These are phyloP conservation scores for Hirundichthys speculiger DNA, from an alignment of 2,113 vertebrate genomes.

Conservation along the genomic window DNA sequence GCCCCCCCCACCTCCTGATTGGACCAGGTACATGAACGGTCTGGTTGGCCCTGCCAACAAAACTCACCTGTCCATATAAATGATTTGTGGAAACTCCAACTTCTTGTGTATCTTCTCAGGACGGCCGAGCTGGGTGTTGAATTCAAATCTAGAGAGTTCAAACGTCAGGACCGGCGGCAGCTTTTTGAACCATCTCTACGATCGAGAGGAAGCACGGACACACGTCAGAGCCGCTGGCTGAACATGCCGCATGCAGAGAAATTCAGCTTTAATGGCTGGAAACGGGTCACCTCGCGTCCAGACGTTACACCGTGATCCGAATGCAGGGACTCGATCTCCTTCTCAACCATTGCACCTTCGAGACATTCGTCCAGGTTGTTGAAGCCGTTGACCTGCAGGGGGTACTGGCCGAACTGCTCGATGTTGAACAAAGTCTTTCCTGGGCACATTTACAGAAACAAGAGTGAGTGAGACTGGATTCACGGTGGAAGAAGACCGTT, in stretches of 20 bases:
- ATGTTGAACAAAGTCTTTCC: conserved; percentile 90
- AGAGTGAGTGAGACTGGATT: background rate
- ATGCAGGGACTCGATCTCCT: conserved; percentile 86
- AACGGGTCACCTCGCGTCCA: conserved; percentile 86
- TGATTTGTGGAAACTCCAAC: conserved; percentile 92
- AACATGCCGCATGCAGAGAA: background rate
- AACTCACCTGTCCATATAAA: conserved; percentile 96
- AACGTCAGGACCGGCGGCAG: conserved; percentile 96
- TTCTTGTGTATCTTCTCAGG: conserved; percentile 99
- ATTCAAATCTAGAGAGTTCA: conserved; percentile 97
- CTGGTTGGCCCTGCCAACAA: too few relatives aligned
- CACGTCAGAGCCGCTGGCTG: background rate
- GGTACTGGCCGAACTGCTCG: conserved; percentile 97
- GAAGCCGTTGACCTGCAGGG: conserved; percentile 96
- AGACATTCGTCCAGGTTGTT: conserved; percentile 92
- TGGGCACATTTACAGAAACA: conserved; percentile 53
- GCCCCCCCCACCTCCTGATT: too few relatives aligned
- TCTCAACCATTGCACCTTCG: conserved; percentile 95
- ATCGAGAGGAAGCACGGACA: conserved; percentile 1
- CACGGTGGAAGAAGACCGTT: fast-evolving
- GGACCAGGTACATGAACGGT: too few relatives aligned
- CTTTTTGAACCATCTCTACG: conserved; percentile 95
- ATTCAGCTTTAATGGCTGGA: background rate
- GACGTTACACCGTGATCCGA: conserved; percentile 80
- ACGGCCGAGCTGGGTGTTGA: conserved; percentile 96